Base-by-base conservation (phyloP, 1,140 invertebrate genomes). In the Stegodyphus mimosarum region DNA sequence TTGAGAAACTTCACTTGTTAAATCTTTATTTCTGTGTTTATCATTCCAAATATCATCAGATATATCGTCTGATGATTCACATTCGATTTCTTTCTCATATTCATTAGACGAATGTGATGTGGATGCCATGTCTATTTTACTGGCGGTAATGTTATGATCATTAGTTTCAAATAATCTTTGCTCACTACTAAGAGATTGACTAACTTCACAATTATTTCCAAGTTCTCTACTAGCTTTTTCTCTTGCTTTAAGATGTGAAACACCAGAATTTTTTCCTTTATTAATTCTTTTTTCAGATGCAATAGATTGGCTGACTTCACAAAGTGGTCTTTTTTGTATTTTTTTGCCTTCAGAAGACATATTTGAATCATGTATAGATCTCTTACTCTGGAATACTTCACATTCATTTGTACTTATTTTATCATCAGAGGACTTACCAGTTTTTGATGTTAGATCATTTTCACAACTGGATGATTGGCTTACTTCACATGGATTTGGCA, bases 221-320 rank as follows among this genome's bases (percentile, higher is more conserved):
- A 33, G 1, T 33, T 33, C 33, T 33, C 33, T 3, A 33, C 33
- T 33, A 33, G 33, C 33, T 33, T 33, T 33, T 33, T 33, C 33
- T 33, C 33, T 33, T 33, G 33, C 33, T 33, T 33, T 33, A 33
- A 33, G 33, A 3, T 3, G 1, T 33, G 3, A 33, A 33, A 33
- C 33, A 33, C 33, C 33, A 33, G 33, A 33, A 33, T 33, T 33
- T 33, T 33, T 33, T 3, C 33, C 33, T 33, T 33, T 33, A 33
- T 33, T 33, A 33, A 33, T 33, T 33, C 33, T 33, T 33, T 33
- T 3, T 33, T 33, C 33, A 33, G 33, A 33, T 33, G 3, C 33
- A 33, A 33, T 33, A 33, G 33, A 33, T 15, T 74, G 80, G 17
- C 80, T 83, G 7, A 83, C 80, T 74, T 83, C 80, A 67, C 55